Base-by-base conservation (phyloP, 37 sponge, comb jelly and placozoan species). In the Agelas oroides region DNA sequence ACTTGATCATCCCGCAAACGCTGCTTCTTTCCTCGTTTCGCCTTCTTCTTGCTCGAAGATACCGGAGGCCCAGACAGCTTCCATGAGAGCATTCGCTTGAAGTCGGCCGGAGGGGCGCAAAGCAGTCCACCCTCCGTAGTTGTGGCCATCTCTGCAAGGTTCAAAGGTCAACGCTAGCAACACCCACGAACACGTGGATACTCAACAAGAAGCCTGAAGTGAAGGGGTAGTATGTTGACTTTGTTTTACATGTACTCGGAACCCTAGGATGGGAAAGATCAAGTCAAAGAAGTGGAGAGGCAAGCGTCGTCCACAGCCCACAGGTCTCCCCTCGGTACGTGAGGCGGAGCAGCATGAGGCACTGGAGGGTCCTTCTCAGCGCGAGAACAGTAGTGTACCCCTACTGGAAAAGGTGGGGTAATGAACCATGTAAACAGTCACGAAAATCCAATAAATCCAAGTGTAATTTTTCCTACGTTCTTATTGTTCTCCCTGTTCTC, bases 81-180 rank as follows among this genome's bases (percentile, higher is more conserved):
- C 86, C 86, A 85, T 37, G 86, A 85, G 0, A 85, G 67, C 86
- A 85, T 75, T 18, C 86, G 86, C 38, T 67, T 53, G 56, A 68
- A 85, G 37, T 76, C 77, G 17, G 39, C 30, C 24, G 86, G 60
- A 5, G 67, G 79, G 46, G 46, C 46, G 46, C 46, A 46, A 8
- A 46, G 46, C 46, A 46, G 46, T 8, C 46, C 46, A 46, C 46
- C 46, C 46, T 46, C 46, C 8, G 46, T 46, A 46, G 46, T 46
- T 3, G 46, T 3, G 8, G 46, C 6, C 3, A 8, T 12, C 46
- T 12, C 46, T 46, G 3, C 46, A 12, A 46, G 46, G 46, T 46
- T 46, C 46, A 46, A 46, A 46, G 46, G 46, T 46, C 46, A 46
- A 46, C 46, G 46, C 8, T 46, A 8, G 46, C 46, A 3, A 46